A percentile compares a stretch with the other conserved stretches of the same genome.
phyloP scores from a whole-genome alignment of 1,140 invertebrate genomes.

The Orchestia grillus region DNA sequence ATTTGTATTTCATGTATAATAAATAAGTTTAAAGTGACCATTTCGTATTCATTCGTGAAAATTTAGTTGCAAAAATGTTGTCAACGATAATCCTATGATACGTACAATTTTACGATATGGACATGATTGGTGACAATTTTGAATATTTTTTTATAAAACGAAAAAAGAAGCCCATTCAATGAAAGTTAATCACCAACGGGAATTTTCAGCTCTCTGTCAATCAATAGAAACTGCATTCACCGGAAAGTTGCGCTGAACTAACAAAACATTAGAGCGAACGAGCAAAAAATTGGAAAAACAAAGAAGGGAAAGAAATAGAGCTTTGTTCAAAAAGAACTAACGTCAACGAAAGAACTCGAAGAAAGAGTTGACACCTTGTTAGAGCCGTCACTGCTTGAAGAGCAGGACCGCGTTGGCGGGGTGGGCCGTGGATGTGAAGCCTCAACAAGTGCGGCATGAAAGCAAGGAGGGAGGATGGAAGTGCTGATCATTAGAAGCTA shows the following conservation, averaged over 20 bases:
- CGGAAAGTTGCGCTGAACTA: neutral
- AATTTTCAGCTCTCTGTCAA: neutral
- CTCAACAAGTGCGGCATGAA: neutral
- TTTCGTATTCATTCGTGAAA: too few species aligned
- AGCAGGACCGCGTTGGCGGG: neutral
- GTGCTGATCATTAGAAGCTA: slow-evolving; percentile 7
- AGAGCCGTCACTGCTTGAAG: neutral
- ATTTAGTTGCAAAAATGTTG: too few species aligned
- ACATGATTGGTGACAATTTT: too few species aligned
- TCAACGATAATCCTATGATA: too few species aligned
- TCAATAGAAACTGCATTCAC: neutral
- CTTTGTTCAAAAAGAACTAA: neutral
- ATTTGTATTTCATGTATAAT: too few species aligned
- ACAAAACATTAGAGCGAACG: neutral
- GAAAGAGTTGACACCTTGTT: neutral
- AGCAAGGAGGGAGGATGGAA: neutral
- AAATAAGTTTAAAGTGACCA: too few species aligned
- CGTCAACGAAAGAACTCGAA: neutral
- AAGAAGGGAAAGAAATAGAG: too few species aligned
- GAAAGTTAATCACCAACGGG: neutral
- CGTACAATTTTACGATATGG: too few species aligned
- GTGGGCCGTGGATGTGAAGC: neutral
- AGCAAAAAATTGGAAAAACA: neutral
- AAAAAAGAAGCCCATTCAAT: neutral
- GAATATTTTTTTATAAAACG: too few species aligned